Conservation (phyloP, 2,888 invertebrate species). For the Ophion ventricosus region DNA sequence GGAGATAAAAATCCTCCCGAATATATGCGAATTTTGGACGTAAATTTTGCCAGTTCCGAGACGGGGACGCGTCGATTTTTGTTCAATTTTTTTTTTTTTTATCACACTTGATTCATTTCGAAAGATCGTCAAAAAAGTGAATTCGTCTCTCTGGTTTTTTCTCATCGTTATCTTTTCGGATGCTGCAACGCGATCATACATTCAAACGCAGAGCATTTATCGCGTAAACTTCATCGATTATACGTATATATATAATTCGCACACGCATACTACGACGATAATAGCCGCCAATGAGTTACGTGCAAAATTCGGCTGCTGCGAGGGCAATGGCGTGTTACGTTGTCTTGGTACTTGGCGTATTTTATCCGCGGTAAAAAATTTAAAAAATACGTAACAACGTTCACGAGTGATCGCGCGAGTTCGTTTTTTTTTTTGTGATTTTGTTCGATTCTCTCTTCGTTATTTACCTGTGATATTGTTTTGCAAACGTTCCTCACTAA, state of each 20-base stretch:
- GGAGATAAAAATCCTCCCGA: not conserved
- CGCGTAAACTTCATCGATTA: conserved; percentile 14
- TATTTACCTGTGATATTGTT: conserved; percentile 76
- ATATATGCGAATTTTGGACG: not conserved
- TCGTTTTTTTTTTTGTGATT: not conserved
- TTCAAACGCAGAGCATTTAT: no score
- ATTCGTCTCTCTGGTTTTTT: not conserved
- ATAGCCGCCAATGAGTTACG: conserved; percentile 50
- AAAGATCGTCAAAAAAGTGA: not conserved
- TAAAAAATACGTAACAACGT: not conserved
- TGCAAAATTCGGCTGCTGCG: conserved; percentile 65
- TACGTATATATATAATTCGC: conserved; percentile 33
- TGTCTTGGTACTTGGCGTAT: not conserved
- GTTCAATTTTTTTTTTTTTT: not conserved
- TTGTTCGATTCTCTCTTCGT: conserved; percentile 16
- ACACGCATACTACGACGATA: conserved; percentile 19
- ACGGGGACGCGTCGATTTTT: not conserved
- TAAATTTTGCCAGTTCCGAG: not conserved
- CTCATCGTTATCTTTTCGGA: conserved; percentile 18
- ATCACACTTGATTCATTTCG: not conserved
- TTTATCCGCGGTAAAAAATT: not conserved
- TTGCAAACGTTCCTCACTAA: conserved; percentile 78
- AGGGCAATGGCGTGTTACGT: conserved; percentile 45
- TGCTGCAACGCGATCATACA: not conserved
- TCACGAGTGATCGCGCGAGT: not conserved